Evolutionary conservation across 1,140 invertebrate genomes (phyloP), one percentile per base, ranked within the genome.

Genomic region (Pemphigus obesinymphae): DNA sequence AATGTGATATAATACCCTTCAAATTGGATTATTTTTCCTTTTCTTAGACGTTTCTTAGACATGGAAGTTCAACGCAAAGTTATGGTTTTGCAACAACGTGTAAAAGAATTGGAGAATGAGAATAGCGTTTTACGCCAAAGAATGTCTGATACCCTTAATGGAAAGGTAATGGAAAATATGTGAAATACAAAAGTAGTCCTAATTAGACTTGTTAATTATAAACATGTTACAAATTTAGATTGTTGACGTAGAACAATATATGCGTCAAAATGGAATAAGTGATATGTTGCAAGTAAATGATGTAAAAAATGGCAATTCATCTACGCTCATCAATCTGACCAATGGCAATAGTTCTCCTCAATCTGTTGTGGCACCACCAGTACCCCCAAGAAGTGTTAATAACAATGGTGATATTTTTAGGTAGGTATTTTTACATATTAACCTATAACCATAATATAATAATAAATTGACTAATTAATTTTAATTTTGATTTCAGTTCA

Each of bases 21-120:
- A 53, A 82, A 55, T 75, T 43, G 0, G 26, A 23, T 55, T 76
- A 20, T 76, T 76, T 81, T 76, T 43, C 50, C 26, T 63, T 37
- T 78, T 66, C 53, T 31, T 61, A 87, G 89, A 84, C 88, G 92
- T 83, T 95, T 95, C 86, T 86, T 95, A 76, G 93, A 95, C 83
- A 93, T 92, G 1, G 93, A 95, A 86, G 87, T 91, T 13, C 92
- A 93, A 84, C 90, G 92, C 84, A 90, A 92, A 84, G 88, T 91
- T 34, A 90, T 93, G 86, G 85, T 93, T 2, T 87, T 94, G 34
- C 92, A 94, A 85, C 93, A 94, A 85, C 90, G 90, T 86, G 91
- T 94, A 15, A 91, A 92, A 82, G 89, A 90, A 83, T 86, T 94
- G 66, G 92, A 94, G 87, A 88, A 89, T 83, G 93, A 94, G 86